These are phyloP conservation scores for Acronicta alni DNA, from an alignment of 2,888 invertebrate species.

Conservation along the genomic window DNA sequence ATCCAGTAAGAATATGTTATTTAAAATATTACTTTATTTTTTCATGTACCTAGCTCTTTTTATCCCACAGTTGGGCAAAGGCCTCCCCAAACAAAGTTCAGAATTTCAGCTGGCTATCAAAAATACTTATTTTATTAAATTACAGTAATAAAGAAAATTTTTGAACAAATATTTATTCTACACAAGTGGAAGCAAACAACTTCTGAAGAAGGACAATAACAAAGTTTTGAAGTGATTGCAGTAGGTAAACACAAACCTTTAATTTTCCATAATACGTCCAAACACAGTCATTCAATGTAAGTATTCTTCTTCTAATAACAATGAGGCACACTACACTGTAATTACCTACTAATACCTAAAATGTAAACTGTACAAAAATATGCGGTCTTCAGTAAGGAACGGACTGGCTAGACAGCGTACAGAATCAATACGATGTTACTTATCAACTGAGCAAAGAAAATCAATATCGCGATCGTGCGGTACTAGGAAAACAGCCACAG, in stretches of 20 bases:
- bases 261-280: slow-evolving; percentile 4
- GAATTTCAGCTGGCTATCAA: too few relatives aligned
- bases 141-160: not conserved
- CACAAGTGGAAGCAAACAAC: not conserved
- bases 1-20: too few relatives aligned
- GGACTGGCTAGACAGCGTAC: slow-evolving; percentile 31
- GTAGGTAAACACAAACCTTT: slow-evolving; percentile 42
- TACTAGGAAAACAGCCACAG: slow-evolving; percentile 60
- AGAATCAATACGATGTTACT: slow-evolving; percentile 57
- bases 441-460: slow-evolving; percentile 59
- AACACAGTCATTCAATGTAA: slow-evolving; percentile 1
- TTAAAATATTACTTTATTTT: too few relatives aligned
- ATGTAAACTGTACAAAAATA: not conserved
- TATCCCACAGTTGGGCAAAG: too few relatives aligned
- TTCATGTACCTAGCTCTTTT: too few relatives aligned
- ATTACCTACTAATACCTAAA: not conserved
- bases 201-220: slow-evolving; percentile 14
- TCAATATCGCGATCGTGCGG: slow-evolving; percentile 59
- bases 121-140: too few relatives aligned
- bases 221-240: slow-evolving; percentile 24
- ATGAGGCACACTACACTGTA: slow-evolving; percentile 5
- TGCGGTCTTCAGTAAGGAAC: slow-evolving; percentile 5
- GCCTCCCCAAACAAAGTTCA: too few relatives aligned
- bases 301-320: not conserved
- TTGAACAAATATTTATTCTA: not conserved